Evolutionary conservation across 1,140 invertebrate species (phyloP).

Genomic region (Halictus rubicundus): DNA sequence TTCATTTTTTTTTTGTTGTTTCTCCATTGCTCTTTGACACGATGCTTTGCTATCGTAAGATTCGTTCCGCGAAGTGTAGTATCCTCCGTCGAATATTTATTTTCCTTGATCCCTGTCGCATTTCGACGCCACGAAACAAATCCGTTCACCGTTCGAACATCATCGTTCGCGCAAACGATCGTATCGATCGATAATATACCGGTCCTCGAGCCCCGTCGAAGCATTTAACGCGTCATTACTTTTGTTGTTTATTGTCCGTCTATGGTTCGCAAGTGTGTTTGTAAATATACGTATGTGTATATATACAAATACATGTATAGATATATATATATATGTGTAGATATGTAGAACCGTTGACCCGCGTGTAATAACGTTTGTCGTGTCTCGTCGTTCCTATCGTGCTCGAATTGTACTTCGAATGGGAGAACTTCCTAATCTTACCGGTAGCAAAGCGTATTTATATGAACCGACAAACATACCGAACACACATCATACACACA

Average conservation of each 20-base stretch:
- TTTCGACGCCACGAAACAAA: background rate
- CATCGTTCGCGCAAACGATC: background rate
- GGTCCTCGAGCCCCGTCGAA: background rate
- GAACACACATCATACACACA: background rate
- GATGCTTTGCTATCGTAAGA: conserved; percentile 16
- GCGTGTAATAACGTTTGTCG: background rate
- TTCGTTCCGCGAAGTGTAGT: background rate
- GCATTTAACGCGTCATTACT: background rate
- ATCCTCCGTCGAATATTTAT: conserved; percentile 4
- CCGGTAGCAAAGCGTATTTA: conserved; percentile 43
- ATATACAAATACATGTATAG: too few relatives aligned
- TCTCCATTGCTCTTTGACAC: background rate
- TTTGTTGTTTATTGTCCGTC: background rate
- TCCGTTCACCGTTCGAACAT: conserved; percentile 1
- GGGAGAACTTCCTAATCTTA: conserved; percentile 10
- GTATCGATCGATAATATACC: background rate
- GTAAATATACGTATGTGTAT: background rate
- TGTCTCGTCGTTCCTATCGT: conserved; percentile 28
- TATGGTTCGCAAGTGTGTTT: background rate
- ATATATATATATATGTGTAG: too few relatives aligned
- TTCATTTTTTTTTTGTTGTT: background rate
- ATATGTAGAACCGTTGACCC: background rate
- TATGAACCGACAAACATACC: conserved; percentile 18
- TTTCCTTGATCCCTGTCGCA: background rate
- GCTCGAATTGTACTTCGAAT: background rate